A percentile compares a stretch with the other conserved stretches of the same genome.
phyloP scores from a whole-genome alignment of 2,888 invertebrate species.

The Drosophila subquinaria region DNA sequence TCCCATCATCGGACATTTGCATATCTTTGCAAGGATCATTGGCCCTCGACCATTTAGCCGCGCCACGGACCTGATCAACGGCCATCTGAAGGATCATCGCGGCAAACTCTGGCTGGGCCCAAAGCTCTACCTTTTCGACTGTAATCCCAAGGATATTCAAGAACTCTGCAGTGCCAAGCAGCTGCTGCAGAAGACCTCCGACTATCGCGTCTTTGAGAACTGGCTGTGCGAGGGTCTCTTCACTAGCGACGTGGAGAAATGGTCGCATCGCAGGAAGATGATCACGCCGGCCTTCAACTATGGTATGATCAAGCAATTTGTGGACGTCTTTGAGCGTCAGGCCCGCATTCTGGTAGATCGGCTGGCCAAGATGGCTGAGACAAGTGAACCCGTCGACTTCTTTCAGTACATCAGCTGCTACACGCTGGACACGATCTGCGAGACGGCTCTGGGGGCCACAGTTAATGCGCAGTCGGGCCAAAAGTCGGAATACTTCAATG shows the following conservation, averaged over 20 bases:
- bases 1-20: slow-evolving; percentile 67
- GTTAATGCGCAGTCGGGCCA: slow-evolving; percentile 50
- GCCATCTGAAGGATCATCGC: slow-evolving; percentile 61
- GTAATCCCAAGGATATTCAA: slow-evolving; percentile 69
- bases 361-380: slow-evolving; percentile 26
- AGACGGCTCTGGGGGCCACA: slow-evolving; percentile 63
- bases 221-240: slow-evolving; percentile 63
- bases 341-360: slow-evolving; percentile 45
- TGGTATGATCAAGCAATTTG: slow-evolving; percentile 61
- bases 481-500: slow-evolving; percentile 57
- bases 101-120: slow-evolving; percentile 66
- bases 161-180: slow-evolving; percentile 64
- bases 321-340: slow-evolving; percentile 55
- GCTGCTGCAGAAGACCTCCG: slow-evolving; percentile 61
- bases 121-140: slow-evolving; percentile 64
- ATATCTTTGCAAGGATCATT: slow-evolving; percentile 50
- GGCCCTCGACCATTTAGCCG: slow-evolving; percentile 50
- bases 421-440: slow-evolving; percentile 68
- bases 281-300: slow-evolving; percentile 63
- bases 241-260: slow-evolving; percentile 57
- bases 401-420: slow-evolving; percentile 56
- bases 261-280: slow-evolving; percentile 65
- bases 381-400: slow-evolving; percentile 51
- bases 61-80: slow-evolving; percentile 37
- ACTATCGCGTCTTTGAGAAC: slow-evolving; percentile 59